phyloP scores from a whole-genome alignment of 2,888 invertebrate species.

The Blera fallax region DNA sequence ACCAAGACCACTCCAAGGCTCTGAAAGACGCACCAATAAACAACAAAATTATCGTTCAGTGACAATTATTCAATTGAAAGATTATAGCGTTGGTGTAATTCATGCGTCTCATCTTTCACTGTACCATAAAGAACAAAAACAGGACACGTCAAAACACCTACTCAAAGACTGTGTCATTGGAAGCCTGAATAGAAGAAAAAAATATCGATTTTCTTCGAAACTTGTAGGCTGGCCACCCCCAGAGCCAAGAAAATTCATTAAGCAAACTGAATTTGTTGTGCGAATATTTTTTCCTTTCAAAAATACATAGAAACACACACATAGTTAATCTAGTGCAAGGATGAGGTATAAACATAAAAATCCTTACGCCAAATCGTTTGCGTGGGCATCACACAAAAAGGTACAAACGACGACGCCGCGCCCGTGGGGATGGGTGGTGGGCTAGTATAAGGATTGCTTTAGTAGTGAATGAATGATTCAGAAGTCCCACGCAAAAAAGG shows the following conservation, averaged over 20 bases:
- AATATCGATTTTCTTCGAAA: conserved; percentile 32
- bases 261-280: conserved; percentile 45
- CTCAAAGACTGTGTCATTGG: background rate
- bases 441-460: conserved; percentile 3
- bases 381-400: conserved; percentile 44
- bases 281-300: conserved; percentile 13
- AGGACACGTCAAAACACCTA: background rate
- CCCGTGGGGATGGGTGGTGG: background rate
- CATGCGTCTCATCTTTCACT: background rate
- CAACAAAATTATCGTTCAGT: background rate
- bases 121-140: background rate
- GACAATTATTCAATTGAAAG: background rate
- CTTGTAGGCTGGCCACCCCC: conserved; percentile 27
- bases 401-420: background rate
- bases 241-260: conserved; percentile 46
- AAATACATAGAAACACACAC: conserved; percentile 35
- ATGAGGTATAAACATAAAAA: conserved; percentile 6
- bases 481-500: conserved; percentile 55
- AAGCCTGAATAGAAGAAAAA: background rate
- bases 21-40: too few species aligned
- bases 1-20: too few species aligned
- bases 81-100: background rate
- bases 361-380: conserved; percentile 35
- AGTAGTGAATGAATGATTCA: conserved; percentile 61
- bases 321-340: background rate